These are phyloP conservation scores for Carpatolechia fugitivella DNA, from an alignment of 2,888 invertebrate species.

Conservation along the genomic window DNA sequence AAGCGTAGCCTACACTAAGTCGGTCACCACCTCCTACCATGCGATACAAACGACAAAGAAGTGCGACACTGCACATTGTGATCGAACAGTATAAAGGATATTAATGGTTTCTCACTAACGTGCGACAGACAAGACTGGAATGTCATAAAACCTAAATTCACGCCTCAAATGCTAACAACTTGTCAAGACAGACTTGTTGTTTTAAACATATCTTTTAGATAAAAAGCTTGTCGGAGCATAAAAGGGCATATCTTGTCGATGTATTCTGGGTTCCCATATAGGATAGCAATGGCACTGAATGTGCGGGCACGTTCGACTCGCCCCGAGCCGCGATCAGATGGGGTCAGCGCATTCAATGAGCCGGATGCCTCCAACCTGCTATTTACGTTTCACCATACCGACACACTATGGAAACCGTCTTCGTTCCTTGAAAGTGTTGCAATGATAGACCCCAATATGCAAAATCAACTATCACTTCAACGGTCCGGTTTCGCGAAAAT, in stretches of 20 bases:
- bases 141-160: slow-evolving; percentile 1
- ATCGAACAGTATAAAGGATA: neutral
- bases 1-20: slow-evolving; percentile 41
- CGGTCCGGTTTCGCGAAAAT: slow-evolving; percentile 2
- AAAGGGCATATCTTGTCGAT: slow-evolving; percentile 13
- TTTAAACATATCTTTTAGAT: slow-evolving; percentile 4
- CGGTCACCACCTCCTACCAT: slow-evolving; percentile 37
- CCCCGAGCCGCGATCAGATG: slow-evolving; percentile 71
- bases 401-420: slow-evolving; percentile 68
- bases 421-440: slow-evolving; percentile 33
- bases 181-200: neutral
- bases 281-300: slow-evolving; percentile 45
- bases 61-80: neutral
- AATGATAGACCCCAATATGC: slow-evolving; percentile 14
- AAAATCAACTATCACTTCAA: slow-evolving; percentile 10
- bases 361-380: slow-evolving; percentile 76
- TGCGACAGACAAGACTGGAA: neutral
- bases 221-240: slow-evolving; percentile 13
- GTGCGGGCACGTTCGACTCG: slow-evolving; percentile 49
- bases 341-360: slow-evolving; percentile 78
- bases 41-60: slow-evolving; percentile 2
- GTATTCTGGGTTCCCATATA: slow-evolving; percentile 21
- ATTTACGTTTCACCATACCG: slow-evolving; percentile 74
- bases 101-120: neutral
- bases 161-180: neutral